phyloP scores from a whole-genome alignment of 1,140 invertebrate species.

The Semibalanus balanoides region DNA sequence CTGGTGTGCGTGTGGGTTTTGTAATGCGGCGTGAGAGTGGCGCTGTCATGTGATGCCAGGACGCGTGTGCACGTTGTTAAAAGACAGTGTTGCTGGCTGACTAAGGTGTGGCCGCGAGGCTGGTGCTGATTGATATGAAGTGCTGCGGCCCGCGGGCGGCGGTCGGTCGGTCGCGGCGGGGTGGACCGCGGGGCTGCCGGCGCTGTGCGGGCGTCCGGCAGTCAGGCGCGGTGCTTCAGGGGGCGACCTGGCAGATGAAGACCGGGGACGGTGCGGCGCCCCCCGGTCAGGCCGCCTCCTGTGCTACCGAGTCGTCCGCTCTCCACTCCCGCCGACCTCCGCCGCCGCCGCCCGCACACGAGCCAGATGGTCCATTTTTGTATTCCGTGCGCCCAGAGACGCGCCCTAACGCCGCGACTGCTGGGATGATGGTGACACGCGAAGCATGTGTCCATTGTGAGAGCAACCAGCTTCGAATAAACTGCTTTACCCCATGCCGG shows the following conservation, averaged over 20 bases:
- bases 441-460: background rate
- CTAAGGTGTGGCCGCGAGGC: background rate
- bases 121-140: too few species aligned
- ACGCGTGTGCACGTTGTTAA: background rate
- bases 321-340: too few species aligned
- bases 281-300: background rate
- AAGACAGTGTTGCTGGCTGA: background rate
- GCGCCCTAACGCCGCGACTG: background rate
- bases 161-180: too few species aligned
- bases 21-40: background rate
- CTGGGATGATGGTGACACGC: background rate
- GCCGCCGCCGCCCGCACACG: too few species aligned
- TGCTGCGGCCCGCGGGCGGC: too few species aligned
- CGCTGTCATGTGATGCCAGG: too few species aligned
- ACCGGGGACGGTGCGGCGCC: background rate
- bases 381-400: background rate
- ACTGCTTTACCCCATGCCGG: background rate
- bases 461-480: background rate
- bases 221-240: too few species aligned
- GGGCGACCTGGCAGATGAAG: background rate
- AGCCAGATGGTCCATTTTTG: background rate
- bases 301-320: background rate
- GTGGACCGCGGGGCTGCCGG: too few species aligned
- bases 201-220: background rate
- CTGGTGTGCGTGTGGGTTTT: background rate